Evolutionary conservation across 1,140 invertebrate genomes (phyloP).

Genomic region (Tetramorium alpestre): DNA sequence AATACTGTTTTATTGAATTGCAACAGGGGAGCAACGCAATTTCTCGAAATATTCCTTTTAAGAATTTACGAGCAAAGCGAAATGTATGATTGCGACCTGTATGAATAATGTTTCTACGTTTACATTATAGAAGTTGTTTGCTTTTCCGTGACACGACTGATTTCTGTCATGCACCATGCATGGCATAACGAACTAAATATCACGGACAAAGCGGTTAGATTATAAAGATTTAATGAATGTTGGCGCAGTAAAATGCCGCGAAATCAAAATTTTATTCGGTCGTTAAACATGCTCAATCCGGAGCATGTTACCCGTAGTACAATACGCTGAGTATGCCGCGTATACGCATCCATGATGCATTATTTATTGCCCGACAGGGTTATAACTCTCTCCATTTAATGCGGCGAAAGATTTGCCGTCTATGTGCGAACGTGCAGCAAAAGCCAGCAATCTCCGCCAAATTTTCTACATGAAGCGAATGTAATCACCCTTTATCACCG

Average conservation of each 20-base stretch:
- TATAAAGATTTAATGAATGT: conserved; percentile 35
- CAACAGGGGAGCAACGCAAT: not conserved
- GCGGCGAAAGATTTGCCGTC: conserved; percentile 40
- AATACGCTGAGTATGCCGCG: conserved; percentile 7
- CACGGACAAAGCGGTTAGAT: conserved; percentile 21
- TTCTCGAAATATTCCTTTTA: not conserved
- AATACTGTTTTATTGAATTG: not conserved
- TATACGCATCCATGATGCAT: conserved; percentile 46
- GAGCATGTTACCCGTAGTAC: conserved; percentile 4
- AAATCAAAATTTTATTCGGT: conserved; percentile 61
- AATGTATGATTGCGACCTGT: not conserved
- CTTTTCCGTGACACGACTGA: not conserved
- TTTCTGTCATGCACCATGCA: not conserved
- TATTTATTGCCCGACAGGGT: conserved; percentile 15
- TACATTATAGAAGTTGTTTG: conserved; percentile 17
- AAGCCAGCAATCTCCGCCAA: conserved; percentile 6
- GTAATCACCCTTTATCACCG: conserved; percentile 3
- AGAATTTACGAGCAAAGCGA: not conserved
- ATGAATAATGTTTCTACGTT: conserved; percentile 27
- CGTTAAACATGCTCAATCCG: conserved; percentile 26
- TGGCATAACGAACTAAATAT: not conserved
- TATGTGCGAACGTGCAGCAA: conserved; percentile 2
- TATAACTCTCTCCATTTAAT: conserved; percentile 48
- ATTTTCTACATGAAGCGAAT: not conserved
- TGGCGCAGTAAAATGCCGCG: conserved; percentile 33